These are phyloP conservation scores for Aporophyla lueneburgensis DNA, from an alignment of 2,888 invertebrate genomes.

Conservation along the genomic window DNA sequence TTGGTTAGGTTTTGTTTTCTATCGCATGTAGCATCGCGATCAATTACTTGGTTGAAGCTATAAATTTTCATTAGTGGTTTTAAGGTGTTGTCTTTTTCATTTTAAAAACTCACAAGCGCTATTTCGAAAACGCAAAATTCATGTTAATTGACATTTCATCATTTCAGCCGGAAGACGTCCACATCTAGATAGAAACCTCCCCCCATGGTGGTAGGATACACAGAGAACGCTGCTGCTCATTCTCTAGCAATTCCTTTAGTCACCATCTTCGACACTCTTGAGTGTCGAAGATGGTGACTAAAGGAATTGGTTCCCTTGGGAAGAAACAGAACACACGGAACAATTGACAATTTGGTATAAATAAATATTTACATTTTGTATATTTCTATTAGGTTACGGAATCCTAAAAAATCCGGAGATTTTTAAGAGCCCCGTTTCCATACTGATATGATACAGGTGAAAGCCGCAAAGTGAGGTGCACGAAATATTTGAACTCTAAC, in stretches of 20 bases:
- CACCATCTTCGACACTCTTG: too few species aligned
- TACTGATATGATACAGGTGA: slow-evolving; percentile 71
- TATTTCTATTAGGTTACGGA: slow-evolving; percentile 8
- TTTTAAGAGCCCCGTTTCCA: slow-evolving; percentile 36
- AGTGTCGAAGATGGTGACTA: too few species aligned
- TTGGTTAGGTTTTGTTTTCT: slow-evolving; percentile 4
- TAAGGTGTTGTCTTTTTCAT: not conserved
- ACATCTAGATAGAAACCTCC: too few species aligned
- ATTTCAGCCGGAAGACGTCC: too few species aligned
- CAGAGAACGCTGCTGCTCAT: too few species aligned
- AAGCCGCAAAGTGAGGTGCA: slow-evolving; percentile 78
- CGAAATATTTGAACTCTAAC: slow-evolving; percentile 77
- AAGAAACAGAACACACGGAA: too few species aligned
- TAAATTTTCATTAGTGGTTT: not conserved
- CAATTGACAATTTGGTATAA: too few species aligned
- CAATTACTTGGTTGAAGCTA: not conserved
- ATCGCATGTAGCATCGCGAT: not conserved
- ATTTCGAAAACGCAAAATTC: not conserved
- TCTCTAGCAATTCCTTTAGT: too few species aligned
- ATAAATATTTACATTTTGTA: not conserved
- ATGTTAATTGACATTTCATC: not conserved
- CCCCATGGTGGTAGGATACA: too few species aligned
- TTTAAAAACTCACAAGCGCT: not conserved
- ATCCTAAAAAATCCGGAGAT: slow-evolving; percentile 42
- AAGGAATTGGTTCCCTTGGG: too few species aligned